Evolutionary conservation across 2,113 vertebrate species (phyloP).

Genomic region (Rhodinocichla rosea): DNA sequence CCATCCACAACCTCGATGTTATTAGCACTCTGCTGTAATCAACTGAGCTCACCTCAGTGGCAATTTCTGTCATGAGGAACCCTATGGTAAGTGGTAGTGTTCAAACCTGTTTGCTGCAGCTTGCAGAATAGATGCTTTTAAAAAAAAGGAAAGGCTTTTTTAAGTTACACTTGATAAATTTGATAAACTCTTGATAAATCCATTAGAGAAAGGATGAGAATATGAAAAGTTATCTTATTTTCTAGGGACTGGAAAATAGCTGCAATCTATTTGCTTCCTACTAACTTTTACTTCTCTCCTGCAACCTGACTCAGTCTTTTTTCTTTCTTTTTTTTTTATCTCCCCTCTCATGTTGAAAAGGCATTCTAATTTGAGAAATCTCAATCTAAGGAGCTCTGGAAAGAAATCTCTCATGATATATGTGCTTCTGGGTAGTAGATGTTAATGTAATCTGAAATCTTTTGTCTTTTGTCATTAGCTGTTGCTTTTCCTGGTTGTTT

Average conservation of each 20-base stretch:
- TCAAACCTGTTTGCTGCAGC: not conserved
- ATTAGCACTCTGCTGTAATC: not conserved
- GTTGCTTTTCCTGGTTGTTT: not conserved
- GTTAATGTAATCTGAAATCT: constrained; percentile 29
- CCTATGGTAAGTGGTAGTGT: not conserved
- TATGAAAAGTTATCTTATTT: not conserved
- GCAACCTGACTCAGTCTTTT: not conserved
- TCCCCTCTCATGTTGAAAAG: not conserved
- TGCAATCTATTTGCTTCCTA: not conserved
- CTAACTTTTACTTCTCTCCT: not conserved
- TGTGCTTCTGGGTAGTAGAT: not conserved
- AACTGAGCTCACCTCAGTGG: not conserved
- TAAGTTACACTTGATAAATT: not conserved
- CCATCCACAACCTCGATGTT: not conserved
- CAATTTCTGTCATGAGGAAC: not conserved
- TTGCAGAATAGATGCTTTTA: not conserved
- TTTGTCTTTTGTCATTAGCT: constrained; percentile 18
- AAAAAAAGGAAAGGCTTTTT: not conserved
- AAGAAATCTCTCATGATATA: not conserved
- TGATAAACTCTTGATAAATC: not conserved
- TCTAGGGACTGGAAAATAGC: not conserved
- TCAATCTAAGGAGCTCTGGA: not conserved
- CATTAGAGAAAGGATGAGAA: not conserved
- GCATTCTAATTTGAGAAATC: not conserved
- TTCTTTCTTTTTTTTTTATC: not conserved